Base-by-base conservation (phyloP, 2,888 invertebrate genomes). In the Napeogenes inachia region DNA sequence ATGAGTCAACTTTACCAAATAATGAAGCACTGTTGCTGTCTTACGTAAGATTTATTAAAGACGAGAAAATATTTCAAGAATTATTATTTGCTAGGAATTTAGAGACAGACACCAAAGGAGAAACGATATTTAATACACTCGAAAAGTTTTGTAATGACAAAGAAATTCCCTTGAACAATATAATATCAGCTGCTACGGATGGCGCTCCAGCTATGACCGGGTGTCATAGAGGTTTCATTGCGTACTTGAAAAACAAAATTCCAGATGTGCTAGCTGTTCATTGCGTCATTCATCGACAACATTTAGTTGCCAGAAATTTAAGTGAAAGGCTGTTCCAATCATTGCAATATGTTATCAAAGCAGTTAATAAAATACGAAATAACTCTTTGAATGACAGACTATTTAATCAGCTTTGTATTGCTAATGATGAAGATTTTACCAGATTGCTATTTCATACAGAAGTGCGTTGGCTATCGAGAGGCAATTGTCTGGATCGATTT, bases 261-360 rank as follows among this genome's bases (percentile, higher is more conserved):
- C 57, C 62, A 62, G 67, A 64, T 62, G 64, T 61, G 45, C 61
- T 63, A 53, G 57, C 46, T 63, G 35, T 65, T 60, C 55, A 65
- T 62, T 60, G 60, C 60, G 59, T 66, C 33, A 65, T 68, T 56
- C 60, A 67, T 67, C 33, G 62, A 65, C 67, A 62, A 60, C 67
- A 67, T 70, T 68, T 70, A 33, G 67, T 67, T 66, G 63, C 65
- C 66, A 66, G 63, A 69, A 70, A 68, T 45, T 66, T 69, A 60
- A 68, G 68, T 66, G 66, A 68, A 68, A 42, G 54, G 65, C 65
- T 70, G 53, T 66, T 66, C 68, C 64, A 68, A 70, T 71, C 64
- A 70, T 59, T 71, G 65, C 70, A 70, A 67, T 62, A 65, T 63
- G 64, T 68, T 61, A 68, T 68, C 65, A 67, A 63, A 66, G 59